Conservation (phyloP, 2,113 vertebrate genomes). For the Aspiorhynchus laticeps region DNA sequence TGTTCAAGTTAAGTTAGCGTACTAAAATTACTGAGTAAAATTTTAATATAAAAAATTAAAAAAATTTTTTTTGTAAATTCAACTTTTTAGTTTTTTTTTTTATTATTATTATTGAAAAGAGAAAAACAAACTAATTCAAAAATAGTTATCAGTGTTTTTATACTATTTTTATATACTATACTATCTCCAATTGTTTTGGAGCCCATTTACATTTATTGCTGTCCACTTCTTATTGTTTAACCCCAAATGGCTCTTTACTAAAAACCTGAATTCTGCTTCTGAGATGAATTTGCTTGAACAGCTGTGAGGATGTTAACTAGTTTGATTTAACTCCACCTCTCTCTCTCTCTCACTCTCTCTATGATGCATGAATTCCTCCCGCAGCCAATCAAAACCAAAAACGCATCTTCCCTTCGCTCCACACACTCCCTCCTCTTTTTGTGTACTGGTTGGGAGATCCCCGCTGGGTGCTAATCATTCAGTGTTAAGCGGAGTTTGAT, state of each 20-base stretch:
- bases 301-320: constrained; percentile 10
- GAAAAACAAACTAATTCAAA: no score
- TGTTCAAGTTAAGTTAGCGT: no score
- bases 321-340: neutral
- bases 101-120: no score
- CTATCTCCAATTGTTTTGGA: neutral
- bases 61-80: no score
- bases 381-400: constrained; percentile 19
- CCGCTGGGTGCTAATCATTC: constrained; percentile 57
- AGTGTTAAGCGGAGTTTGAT: constrained; percentile 49
- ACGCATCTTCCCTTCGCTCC: constrained; percentile 14
- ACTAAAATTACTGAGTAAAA: no score
- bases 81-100: no score
- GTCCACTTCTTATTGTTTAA: neutral
- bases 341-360: neutral
- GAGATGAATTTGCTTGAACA: neutral
- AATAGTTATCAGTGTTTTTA: no score
- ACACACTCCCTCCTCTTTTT: constrained; percentile 37
- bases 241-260: neutral
- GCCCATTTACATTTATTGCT: neutral
- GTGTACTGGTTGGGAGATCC: constrained; percentile 39
- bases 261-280: neutral
- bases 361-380: neutral
- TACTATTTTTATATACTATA: no score
- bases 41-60: no score